A percentile compares a stretch with the other conserved stretches of the same genome.
Evolutionary conservation across 2,113 vertebrate species (phyloP).

Genomic region (Vimba vimba): DNA sequence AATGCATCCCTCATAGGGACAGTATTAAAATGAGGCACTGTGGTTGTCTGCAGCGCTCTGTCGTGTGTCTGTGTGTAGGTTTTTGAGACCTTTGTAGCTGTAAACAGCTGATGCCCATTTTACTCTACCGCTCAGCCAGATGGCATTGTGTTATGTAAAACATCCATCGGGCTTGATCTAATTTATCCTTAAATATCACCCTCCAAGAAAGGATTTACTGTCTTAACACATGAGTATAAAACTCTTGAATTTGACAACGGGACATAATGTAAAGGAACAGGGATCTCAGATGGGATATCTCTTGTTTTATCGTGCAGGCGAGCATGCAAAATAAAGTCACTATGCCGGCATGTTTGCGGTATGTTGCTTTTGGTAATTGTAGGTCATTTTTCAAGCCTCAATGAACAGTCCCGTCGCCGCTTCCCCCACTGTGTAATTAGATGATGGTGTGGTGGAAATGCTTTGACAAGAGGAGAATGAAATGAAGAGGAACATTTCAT

Average conservation of each 20-base stretch:
- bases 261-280: not conserved
- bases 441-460: not conserved
- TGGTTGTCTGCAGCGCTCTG: not conserved
- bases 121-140: constrained; percentile 27
- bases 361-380: constrained; percentile 33
- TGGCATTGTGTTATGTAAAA: constrained; percentile 48
- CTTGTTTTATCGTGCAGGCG: not conserved
- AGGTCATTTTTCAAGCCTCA: constrained; percentile 47
- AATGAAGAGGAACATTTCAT: constrained; percentile 5
- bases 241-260: not conserved
- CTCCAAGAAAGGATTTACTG: not conserved
- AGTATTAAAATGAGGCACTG: not conserved
- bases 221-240: constrained; percentile 19
- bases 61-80: not conserved
- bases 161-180: constrained; percentile 17
- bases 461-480: constrained; percentile 2
- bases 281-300: not conserved
- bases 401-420: constrained; percentile 2
- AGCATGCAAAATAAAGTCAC: not conserved
- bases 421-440: constrained; percentile 31
- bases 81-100: constrained; percentile 12
- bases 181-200: constrained; percentile 22
- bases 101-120: constrained; percentile 45
- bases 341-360: not conserved
- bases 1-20: not conserved